Evolutionary conservation across 2,888 invertebrate genomes (phyloP), one percentile per base, ranked within the genome.

Genomic region (Troilus luridus): DNA sequence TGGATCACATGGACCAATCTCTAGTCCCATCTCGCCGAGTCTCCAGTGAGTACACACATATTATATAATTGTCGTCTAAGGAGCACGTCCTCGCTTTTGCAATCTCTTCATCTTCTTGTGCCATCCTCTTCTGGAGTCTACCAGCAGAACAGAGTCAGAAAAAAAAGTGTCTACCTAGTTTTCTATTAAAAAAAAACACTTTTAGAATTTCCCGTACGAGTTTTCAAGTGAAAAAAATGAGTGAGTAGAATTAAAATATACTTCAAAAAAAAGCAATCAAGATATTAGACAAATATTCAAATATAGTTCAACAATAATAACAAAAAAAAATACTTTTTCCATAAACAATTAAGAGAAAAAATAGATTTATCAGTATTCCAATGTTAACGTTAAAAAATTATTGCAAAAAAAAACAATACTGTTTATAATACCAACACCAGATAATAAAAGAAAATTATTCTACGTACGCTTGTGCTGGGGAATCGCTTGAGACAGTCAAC

Each of bases 1-100:
- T 81, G 81, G 90, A 90, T 27, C 90, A 90, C 90, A 90, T 90
- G 90, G 90, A 90, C 58, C 27, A 89, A 64, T 89, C 89, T 89
- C 67, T 62, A 89, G 24, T 54, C 64, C 60, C 67, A 89, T 54
- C 89, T 62, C 89, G 60, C 60, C 89, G 89, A 89, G 89, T 89
- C 89, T 89, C 62, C 89, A 89, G 89, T 89, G 89, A 89, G 89
- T 89, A 89, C 62, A 85, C 89, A 67, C 60, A 85, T 85, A 85
- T 85, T 85, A 58, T 85, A 85, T 85, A 85, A 85, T 85, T 77
- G 72, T 77, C 72, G 9, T 77, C 72, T 77, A 77, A 0, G 72
- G 41, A 17, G 41, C 17, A 0, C 0, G 72, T 9, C 1, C 24
- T 6, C 10, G 27, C 27, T 77, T 67, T 24, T 67, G 67, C 67